Conservation (phyloP, 2,113 vertebrate species). For the Sceloporus undulatus region DNA sequence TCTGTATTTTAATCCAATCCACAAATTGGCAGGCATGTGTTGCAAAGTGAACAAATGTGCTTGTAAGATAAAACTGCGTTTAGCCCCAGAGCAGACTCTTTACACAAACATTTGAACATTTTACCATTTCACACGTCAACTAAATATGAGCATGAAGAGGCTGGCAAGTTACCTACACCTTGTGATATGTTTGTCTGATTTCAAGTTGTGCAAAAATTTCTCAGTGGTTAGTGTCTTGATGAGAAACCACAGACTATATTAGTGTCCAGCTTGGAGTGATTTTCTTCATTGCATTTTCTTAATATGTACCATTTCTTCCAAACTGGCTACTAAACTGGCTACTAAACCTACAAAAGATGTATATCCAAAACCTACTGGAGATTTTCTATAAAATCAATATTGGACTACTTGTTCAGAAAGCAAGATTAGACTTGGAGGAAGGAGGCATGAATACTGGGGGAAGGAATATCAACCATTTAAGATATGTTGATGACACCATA, state of each 20-base stretch:
- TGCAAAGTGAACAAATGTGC: background rate
- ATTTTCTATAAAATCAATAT: background rate
- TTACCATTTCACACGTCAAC: conserved; percentile 29
- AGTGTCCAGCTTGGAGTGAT: background rate
- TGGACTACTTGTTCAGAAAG: too few species aligned
- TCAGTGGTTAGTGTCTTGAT: background rate
- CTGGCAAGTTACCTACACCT: conserved; percentile 41
- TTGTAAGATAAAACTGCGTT: conserved; percentile 22
- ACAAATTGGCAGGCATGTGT: background rate
- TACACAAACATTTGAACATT: conserved; percentile 32
- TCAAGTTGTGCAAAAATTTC: conserved; percentile 49
- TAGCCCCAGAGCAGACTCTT: conserved; percentile 41
- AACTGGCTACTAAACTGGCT: rapidly evolving
- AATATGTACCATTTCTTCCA: too few species aligned
- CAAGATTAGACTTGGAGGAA: too few species aligned
- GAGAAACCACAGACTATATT: conserved; percentile 41
- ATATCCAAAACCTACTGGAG: background rate
- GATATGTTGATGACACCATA: too few species aligned
- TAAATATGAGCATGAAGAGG: conserved; percentile 22
- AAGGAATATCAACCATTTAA: too few species aligned
- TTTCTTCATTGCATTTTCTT: background rate
- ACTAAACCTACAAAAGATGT: background rate
- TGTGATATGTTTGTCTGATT: conserved; percentile 62
- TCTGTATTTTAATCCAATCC: background rate
- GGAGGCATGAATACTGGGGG: too few species aligned